These are phyloP conservation scores for Cyclura pinguis DNA, from an alignment of 2,797 vertebrate genomes.

Conservation along the genomic window DNA sequence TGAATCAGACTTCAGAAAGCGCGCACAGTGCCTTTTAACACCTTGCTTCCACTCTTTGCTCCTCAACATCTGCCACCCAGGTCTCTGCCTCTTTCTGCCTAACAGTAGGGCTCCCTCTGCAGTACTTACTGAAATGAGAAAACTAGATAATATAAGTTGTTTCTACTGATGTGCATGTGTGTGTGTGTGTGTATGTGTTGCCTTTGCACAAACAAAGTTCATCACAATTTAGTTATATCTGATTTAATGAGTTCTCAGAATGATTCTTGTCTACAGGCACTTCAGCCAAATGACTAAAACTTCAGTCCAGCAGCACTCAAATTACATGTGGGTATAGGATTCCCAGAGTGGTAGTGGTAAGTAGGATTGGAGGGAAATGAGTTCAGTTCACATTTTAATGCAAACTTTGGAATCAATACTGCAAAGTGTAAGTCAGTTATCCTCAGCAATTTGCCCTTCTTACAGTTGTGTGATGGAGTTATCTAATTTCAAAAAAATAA, in stretches of 20 bases:
- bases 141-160: neutral
- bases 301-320: neutral
- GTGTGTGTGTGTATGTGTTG: neutral
- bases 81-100: neutral
- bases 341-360: neutral
- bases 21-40: neutral
- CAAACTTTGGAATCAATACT: neutral
- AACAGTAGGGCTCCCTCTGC: neutral
- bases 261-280: neutral
- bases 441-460: neutral
- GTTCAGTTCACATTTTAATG: neutral
- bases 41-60: neutral
- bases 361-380: neutral
- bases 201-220: neutral
- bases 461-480: neutral
- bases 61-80: neutral
- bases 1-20: neutral
- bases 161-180: neutral
- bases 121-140: neutral
- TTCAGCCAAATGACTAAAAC: neutral
- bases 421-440: neutral
- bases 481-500: neutral
- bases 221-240: neutral
- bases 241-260: slow-evolving; percentile 2
- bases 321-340: neutral